These are phyloP conservation scores for Acipenser oxyrinchus DNA, from an alignment of 2,797 vertebrate genomes.

Conservation along the genomic window DNA sequence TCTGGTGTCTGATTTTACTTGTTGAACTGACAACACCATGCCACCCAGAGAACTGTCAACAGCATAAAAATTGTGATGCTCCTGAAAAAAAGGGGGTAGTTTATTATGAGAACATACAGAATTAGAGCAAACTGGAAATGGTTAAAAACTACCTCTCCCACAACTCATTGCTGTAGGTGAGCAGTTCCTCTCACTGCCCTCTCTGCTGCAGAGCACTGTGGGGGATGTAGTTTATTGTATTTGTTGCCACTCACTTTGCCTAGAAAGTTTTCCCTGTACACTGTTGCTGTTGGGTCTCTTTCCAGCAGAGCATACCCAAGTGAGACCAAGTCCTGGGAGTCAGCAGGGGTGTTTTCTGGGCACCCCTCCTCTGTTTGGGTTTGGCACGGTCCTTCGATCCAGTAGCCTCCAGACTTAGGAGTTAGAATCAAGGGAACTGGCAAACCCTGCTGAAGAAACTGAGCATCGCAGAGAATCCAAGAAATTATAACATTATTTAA, in stretches of 20 bases:
- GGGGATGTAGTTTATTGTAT: no score
- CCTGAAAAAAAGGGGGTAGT: slow-evolving; percentile 29
- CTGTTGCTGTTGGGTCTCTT: slow-evolving; percentile 58
- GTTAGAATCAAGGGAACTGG: slow-evolving; percentile 56
- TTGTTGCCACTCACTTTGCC: slow-evolving; percentile 44
- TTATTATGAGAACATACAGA: neutral
- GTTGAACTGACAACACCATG: slow-evolving; percentile 62
- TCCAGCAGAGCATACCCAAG: slow-evolving; percentile 64
- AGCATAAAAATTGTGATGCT: slow-evolving; percentile 65
- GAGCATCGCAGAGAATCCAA: neutral
- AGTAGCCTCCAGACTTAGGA: slow-evolving; percentile 60
- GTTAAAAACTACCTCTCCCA: no score
- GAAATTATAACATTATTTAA: neutral
- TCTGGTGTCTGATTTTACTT: slow-evolving; percentile 42
- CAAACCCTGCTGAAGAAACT: slow-evolving; percentile 63
- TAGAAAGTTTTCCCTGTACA: slow-evolving; percentile 56
- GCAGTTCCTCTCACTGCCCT: no score
- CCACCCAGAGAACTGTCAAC: slow-evolving; percentile 54
- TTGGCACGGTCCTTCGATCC: slow-evolving; percentile 56
- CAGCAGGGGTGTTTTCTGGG: slow-evolving; percentile 38
- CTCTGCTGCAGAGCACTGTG: no score
- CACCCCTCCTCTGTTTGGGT: neutral
- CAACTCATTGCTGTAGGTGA: no score
- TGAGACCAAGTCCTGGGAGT: slow-evolving; percentile 28
- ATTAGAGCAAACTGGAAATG: neutral